Percentiles rank a stretch among this genome's conserved stretches.
Conservation (phyloP, 35 echinoderm and acorn worm species). For the Hemicentrotus pulcherrimus region DNA sequence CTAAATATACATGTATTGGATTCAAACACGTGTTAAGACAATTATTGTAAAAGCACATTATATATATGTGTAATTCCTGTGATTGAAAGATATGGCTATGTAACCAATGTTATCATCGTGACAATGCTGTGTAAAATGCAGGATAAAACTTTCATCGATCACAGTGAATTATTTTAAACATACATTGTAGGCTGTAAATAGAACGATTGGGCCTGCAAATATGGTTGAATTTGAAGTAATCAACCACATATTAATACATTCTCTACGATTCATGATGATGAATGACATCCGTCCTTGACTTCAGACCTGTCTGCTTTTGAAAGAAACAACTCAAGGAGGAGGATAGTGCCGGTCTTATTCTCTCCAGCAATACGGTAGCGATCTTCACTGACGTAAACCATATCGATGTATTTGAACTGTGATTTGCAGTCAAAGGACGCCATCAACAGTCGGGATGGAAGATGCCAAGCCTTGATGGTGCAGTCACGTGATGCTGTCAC, state of each 20-base stretch:
- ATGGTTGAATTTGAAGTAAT: not conserved
- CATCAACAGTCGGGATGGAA: constrained; percentile 54
- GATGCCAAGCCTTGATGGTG: constrained; percentile 79
- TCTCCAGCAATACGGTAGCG: constrained; percentile 61
- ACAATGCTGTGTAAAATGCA: too few relatives aligned
- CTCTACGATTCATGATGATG: not conserved
- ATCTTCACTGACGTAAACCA: constrained; percentile 52
- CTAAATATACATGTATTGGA: too few relatives aligned
- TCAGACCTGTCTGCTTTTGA: constrained; percentile 47
- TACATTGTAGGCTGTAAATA: not conserved
- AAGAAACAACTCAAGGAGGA: constrained; percentile 60
- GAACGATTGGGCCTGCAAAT: not conserved
- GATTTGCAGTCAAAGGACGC: constrained; percentile 82
- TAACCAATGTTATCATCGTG: too few relatives aligned
- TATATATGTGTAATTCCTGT: too few relatives aligned
- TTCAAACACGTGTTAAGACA: too few relatives aligned
- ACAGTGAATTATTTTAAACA: too few relatives aligned
- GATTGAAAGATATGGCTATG: too few relatives aligned
- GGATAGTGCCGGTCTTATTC: constrained; percentile 72
- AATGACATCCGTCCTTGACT: not conserved
- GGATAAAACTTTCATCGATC: too few relatives aligned
- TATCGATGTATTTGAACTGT: constrained; percentile 70
- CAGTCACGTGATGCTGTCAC: constrained; percentile 79
- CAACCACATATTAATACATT: not conserved
- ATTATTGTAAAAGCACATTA: too few relatives aligned